Evolutionary conservation across 1,140 invertebrate genomes (phyloP).

Genomic region (Sitodiplosis mosellana): DNA sequence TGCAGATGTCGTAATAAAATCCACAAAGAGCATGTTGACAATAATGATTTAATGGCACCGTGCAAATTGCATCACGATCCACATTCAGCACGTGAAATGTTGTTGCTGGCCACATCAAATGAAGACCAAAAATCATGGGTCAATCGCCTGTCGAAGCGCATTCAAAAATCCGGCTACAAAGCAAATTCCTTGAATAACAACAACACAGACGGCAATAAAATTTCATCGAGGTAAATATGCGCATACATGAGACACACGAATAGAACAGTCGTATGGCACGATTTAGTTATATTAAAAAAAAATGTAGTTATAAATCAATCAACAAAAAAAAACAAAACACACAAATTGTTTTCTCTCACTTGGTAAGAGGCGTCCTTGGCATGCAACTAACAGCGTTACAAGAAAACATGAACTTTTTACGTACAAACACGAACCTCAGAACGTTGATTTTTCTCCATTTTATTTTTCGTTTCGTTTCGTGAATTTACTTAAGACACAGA

Average conservation of each 20-base stretch:
- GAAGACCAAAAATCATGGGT: constrained; percentile 92
- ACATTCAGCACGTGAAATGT: constrained; percentile 76
- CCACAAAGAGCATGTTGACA: constrained; percentile 84
- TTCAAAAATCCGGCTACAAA: constrained; percentile 86
- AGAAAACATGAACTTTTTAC: too few relatives aligned
- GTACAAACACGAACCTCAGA: too few relatives aligned
- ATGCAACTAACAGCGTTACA: too few relatives aligned
- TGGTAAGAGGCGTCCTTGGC: too few relatives aligned
- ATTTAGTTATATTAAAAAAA: neutral
- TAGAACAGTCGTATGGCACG: neutral
- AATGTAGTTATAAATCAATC: neutral
- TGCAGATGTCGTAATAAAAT: constrained; percentile 88
- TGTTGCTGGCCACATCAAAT: constrained; percentile 62
- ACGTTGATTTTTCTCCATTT: too few relatives aligned
- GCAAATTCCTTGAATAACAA: constrained; percentile 45
- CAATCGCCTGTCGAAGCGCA: constrained; percentile 70
- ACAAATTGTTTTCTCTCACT: too few relatives aligned
- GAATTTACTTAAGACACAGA: too few relatives aligned
- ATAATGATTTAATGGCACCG: constrained; percentile 65
- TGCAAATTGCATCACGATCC: constrained; percentile 90
- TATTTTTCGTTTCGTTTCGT: too few relatives aligned
- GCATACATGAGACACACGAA: neutral
- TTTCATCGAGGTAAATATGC: constrained; percentile 41
- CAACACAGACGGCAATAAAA: constrained; percentile 36
- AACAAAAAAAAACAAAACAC: neutral